Evolutionary conservation across 1,140 invertebrate species (phyloP).

Genomic region (Tetramorium simillimum): DNA sequence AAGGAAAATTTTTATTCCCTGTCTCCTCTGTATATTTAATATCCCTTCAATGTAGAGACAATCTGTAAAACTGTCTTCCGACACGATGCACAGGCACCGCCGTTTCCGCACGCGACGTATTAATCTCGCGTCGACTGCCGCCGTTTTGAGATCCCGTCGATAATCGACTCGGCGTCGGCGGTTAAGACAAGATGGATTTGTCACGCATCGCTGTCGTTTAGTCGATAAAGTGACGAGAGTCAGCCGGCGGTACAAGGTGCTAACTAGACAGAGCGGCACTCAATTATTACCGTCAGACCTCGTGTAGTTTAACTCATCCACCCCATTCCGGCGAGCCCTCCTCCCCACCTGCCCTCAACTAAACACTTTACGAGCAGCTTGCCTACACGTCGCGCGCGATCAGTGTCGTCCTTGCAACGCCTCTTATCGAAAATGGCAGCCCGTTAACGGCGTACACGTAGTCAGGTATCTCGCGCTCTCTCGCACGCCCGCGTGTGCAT

Average conservation of each 20-base stretch:
- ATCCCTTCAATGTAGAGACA: neutral
- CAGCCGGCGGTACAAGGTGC: constrained; percentile 73
- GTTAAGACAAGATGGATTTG: constrained; percentile 83
- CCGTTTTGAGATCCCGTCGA: constrained; percentile 65
- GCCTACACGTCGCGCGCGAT: constrained; percentile 83
- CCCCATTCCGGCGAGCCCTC: constrained; percentile 72
- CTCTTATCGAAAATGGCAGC: constrained; percentile 84
- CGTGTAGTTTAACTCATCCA: constrained; percentile 83
- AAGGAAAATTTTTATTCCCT: neutral
- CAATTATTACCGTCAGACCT: constrained; percentile 86
- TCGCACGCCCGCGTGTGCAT: constrained; percentile 4
- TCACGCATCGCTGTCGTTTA: constrained; percentile 83
- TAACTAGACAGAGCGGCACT: constrained; percentile 85
- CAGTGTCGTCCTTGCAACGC: constrained; percentile 82
- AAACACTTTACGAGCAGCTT: constrained; percentile 85
- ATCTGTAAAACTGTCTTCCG: neutral
- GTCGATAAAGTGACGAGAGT: constrained; percentile 83
- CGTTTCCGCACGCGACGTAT: constrained; percentile 22
- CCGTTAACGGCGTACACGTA: constrained; percentile 80
- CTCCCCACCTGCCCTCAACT: constrained; percentile 79
- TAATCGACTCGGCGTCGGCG: constrained; percentile 74
- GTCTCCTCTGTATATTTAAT: neutral
- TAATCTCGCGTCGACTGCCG: constrained; percentile 26
- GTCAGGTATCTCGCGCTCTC: constrained; percentile 46
- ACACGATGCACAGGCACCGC: neutral